Conservation (phyloP, 2,113 vertebrate species). For the Patagioenas fasciata region DNA sequence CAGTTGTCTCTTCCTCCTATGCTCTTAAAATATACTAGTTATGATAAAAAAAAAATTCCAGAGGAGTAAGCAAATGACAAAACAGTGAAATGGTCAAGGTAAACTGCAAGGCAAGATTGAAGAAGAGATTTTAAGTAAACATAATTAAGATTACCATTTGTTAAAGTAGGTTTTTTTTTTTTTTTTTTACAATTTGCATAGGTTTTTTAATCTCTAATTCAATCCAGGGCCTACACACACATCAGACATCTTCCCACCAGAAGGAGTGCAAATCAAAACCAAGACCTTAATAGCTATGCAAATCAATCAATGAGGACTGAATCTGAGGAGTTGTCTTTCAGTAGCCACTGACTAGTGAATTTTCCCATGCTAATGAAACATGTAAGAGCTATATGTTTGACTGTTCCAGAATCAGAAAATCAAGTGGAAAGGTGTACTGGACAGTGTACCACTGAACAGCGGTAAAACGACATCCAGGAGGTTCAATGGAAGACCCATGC, state of each 20-base stretch:
- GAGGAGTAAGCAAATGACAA: not conserved
- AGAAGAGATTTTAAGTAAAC: not conserved
- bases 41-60: not conserved
- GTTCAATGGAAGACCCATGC: not conserved
- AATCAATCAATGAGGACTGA: not conserved
- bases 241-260: not conserved
- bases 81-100: not conserved
- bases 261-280: not conserved
- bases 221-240: not conserved
- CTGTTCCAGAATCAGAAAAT: not conserved
- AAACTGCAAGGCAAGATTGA: not conserved
- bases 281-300: not conserved
- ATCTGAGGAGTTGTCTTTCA: not conserved
- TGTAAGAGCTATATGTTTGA: not conserved
- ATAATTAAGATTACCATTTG: not conserved
- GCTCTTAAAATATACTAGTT: not conserved
- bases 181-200: not conserved
- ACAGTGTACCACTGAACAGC: not conserved
- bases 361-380: not conserved
- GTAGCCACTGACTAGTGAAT: not conserved
- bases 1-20: not conserved
- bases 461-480: not conserved
- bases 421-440: not conserved
- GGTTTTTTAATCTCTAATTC: not conserved
- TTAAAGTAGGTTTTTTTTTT: not conserved